These are phyloP conservation scores for Mycetomoellerius zeteki DNA, from an alignment of 1,140 invertebrate species.

Conservation along the genomic window DNA sequence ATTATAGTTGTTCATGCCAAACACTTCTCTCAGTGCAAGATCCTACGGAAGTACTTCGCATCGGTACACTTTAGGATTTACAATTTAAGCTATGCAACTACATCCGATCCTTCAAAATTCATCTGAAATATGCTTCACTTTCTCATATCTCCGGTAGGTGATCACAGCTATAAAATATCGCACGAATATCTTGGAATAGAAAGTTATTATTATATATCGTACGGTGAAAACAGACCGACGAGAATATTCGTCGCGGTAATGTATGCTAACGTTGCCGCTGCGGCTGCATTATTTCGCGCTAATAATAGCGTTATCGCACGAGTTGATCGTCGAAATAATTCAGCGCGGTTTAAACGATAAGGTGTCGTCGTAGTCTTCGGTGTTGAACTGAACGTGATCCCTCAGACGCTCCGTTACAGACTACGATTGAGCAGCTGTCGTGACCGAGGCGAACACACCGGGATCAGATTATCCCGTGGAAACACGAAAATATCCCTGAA, in stretches of 20 bases:
- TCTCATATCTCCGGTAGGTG: background rate
- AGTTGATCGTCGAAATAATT: slow-evolving; percentile 38
- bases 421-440: slow-evolving; percentile 29
- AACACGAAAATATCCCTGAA: slow-evolving; percentile 5
- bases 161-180: slow-evolving; percentile 33
- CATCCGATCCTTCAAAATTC: background rate
- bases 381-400: slow-evolving; percentile 13
- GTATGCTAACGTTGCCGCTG: background rate
- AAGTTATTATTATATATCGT: background rate
- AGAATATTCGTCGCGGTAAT: background rate
- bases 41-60: background rate
- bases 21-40: no score
- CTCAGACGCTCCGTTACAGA: background rate
- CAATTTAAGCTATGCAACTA: background rate
- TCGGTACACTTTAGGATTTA: background rate
- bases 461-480: background rate
- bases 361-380: background rate
- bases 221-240: background rate
- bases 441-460: background rate
- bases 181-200: background rate
- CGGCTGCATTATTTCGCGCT: slow-evolving; percentile 16
- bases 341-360: background rate
- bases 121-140: background rate
- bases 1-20: no score
- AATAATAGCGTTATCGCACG: slow-evolving; percentile 42